Percentiles rank a stretch among this genome's conserved stretches.
These are phyloP conservation scores for Gila orcuttii DNA, from an alignment of 2,113 vertebrate genomes.

Conservation along the genomic window DNA sequence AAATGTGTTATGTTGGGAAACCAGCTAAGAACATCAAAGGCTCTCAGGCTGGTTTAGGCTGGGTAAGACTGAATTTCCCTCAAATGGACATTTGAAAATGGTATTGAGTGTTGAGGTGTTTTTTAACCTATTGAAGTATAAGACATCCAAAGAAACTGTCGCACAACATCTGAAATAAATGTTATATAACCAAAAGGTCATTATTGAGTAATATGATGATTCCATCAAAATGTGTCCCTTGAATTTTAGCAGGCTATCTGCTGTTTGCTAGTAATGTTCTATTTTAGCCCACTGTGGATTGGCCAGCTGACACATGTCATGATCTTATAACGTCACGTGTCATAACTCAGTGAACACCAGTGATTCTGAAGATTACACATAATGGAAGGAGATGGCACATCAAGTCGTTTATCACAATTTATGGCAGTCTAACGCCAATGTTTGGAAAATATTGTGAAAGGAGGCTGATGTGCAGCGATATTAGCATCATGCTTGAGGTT, in stretches of 20 bases:
- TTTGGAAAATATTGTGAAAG: not conserved
- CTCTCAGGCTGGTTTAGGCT: too few species aligned
- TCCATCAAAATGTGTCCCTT: not conserved
- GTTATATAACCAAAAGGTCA: not conserved
- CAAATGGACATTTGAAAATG: not conserved
- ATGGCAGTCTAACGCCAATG: not conserved
- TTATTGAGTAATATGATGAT: not conserved
- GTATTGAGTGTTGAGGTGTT: not conserved
- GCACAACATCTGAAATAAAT: not conserved
- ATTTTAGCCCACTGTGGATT: constrained; percentile 6
- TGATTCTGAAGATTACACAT: constrained; percentile 10
- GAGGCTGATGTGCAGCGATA: not conserved
- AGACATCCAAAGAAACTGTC: not conserved
- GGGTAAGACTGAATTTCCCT: too few species aligned
- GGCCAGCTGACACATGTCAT: constrained; percentile 21
- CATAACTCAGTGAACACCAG: constrained; percentile 20
- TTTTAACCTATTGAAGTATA: not conserved
- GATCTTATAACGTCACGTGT: constrained; percentile 14
- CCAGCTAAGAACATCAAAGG: not conserved
- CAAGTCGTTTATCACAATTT: not conserved
- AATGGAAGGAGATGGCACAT: constrained; percentile 1
- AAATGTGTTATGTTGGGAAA: not conserved
- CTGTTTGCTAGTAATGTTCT: not conserved
- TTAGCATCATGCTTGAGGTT: not conserved
- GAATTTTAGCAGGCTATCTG: not conserved